Evolutionary conservation across 2,113 vertebrate species (phyloP).

Genomic region (Gorilla gorilla): DNA sequence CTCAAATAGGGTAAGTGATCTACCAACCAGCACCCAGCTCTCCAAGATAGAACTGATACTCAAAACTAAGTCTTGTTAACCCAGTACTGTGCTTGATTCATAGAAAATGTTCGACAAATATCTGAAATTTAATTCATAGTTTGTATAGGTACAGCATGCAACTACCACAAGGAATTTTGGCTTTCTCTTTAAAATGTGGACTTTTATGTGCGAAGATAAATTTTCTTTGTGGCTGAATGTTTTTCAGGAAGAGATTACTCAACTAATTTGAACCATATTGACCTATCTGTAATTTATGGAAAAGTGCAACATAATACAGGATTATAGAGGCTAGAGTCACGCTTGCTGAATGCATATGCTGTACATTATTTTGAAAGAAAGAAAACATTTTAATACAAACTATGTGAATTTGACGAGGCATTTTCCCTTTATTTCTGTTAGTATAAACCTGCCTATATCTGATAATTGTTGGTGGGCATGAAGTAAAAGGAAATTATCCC

Average conservation of each 20-base stretch:
- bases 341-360: neutral
- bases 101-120: neutral
- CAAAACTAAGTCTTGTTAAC: neutral
- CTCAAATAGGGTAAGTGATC: neutral
- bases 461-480: slow-evolving; percentile 31
- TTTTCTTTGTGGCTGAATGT: neutral
- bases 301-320: neutral
- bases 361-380: neutral
- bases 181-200: neutral
- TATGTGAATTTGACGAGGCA: slow-evolving; percentile 18
- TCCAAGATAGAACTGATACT: neutral
- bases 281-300: neutral
- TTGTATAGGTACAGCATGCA: neutral
- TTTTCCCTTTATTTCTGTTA: slow-evolving; percentile 44
- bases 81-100: neutral
- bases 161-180: neutral
- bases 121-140: neutral
- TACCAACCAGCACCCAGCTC: neutral
- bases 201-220: neutral
- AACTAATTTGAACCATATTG: neutral
- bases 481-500: slow-evolving; percentile 18
- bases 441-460: neutral
- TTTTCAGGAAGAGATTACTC: slow-evolving; percentile 16
- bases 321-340: neutral
- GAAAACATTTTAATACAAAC: neutral